Conservation (phyloP, 1,140 invertebrate species). For the Tyrophagus putrescentiae region DNA sequence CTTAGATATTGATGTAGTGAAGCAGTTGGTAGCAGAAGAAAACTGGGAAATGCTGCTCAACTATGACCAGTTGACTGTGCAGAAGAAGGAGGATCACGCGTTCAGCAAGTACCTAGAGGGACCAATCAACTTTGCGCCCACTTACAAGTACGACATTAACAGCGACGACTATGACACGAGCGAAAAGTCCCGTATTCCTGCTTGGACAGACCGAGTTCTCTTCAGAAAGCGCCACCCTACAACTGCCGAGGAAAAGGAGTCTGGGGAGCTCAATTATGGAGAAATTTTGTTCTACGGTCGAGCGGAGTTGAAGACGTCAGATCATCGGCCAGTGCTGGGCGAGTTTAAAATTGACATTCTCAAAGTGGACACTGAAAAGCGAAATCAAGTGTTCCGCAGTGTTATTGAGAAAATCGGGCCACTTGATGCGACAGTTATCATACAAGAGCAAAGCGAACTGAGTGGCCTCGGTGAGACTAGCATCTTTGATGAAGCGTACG, state of each 20-base stretch:
- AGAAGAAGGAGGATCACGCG: conserved; percentile 37
- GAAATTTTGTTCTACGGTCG: conserved; percentile 72
- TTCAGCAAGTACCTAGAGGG: conserved; percentile 91
- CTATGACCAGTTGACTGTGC: conserved; percentile 68
- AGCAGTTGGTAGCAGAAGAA: conserved; percentile 59
- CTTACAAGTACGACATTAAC: conserved; percentile 98
- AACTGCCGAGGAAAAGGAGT: conserved; percentile 38
- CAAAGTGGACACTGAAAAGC: conserved; percentile 53
- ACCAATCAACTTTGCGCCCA: conserved; percentile 78
- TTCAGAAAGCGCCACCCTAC: conserved; percentile 51
- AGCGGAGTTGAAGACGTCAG: conserved; percentile 90
- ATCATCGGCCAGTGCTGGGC: conserved; percentile 81
- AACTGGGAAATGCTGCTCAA: conserved; percentile 62
- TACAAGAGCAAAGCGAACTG: conserved; percentile 32
- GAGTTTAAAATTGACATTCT: conserved; percentile 73
- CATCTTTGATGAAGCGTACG: conserved; percentile 50
- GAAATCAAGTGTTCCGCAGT: conserved; percentile 59
- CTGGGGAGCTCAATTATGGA: conserved; percentile 43
- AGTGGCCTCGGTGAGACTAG: conserved; percentile 30
- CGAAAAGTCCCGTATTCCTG: conserved; percentile 88
- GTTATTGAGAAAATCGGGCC: conserved; percentile 74
- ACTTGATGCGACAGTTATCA: conserved; percentile 83
- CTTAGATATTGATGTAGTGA: conserved; percentile 84
- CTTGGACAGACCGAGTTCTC: conserved; percentile 92
- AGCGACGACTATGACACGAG: conserved; percentile 98